Percentiles rank a stretch among this genome's conserved stretches.
These are phyloP conservation scores for Anhinga rufa DNA, from an alignment of 2,113 vertebrate species.

Conservation along the genomic window DNA sequence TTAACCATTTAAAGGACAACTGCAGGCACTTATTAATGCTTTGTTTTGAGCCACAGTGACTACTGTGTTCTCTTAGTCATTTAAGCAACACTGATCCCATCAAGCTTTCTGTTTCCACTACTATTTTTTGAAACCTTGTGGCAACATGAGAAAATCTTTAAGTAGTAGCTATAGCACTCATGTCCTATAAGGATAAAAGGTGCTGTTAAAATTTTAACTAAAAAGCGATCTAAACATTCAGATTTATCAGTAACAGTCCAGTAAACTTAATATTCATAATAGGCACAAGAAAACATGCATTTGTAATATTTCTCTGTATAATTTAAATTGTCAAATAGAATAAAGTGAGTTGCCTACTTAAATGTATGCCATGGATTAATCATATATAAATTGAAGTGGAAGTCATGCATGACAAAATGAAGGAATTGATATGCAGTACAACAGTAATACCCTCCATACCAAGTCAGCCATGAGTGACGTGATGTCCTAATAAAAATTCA, in stretches of 20 bases:
- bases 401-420: neutral
- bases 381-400: neutral
- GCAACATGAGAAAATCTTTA: neutral
- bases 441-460: neutral
- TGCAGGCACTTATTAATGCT: neutral
- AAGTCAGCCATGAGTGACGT: neutral
- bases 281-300: neutral
- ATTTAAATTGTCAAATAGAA: neutral
- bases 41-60: neutral
- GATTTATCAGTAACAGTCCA: neutral
- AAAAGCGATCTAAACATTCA: neutral
- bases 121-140: neutral
- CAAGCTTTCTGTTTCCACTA: neutral
- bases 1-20: neutral
- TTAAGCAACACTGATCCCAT: neutral
- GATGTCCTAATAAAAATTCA: neutral
- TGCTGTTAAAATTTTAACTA: neutral
- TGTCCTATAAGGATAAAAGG: neutral
- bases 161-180: neutral
- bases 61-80: neutral
- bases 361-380: neutral
- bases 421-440: neutral
- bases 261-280: neutral
- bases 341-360: neutral
- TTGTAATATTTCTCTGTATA: neutral